Evolutionary conservation across 2,888 invertebrate species (phyloP), one percentile per base, ranked within the genome.

Genomic region (Nysson spinosus): DNA sequence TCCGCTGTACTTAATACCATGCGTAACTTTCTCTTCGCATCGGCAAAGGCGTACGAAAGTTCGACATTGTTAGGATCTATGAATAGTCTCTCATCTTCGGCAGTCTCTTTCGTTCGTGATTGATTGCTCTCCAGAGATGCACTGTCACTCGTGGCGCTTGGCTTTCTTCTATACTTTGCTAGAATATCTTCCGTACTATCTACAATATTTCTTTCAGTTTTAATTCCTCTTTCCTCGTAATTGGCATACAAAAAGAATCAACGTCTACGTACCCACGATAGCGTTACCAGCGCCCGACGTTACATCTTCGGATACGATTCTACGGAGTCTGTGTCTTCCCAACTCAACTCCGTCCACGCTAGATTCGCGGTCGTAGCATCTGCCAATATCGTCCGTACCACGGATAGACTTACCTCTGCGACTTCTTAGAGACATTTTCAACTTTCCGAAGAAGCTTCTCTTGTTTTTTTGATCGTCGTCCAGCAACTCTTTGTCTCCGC

Each of bases 151-250:
- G 89, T 89, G 12, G 88, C 89, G 65, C 91, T 90, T 54, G 91
- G 89, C 84, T 93, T 92, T 72, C 92, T 91, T 2, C 97, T 90
- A 88, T 98, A 98, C 88, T 98, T 98, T 34, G 96, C 98, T 73
- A 98, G 90, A 83, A 98, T 98, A 83, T 98, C 97, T 81, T 98
- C 97, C 0, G 95, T 93, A 26, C 92, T 92, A 88, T 96, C 96
- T 84, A 47, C 5, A 72, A 73, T n/a, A 9, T 14, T 14, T 16
- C 43, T 37, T 22, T 17, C 1, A 9, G 17, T 42, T 24, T 4
- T 2, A 2, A 6, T 9, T 6, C 3, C 19, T 26, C 4, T 14
- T 2, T 20, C 9, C 24, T 11, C 2, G 3, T n/a, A 11, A 11
- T 39, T 19, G 3, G 6, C 6, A 16, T 3, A 6, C n/a, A 24